Percentiles rank a stretch among this genome's conserved stretches.
Evolutionary conservation across 2,888 invertebrate species (phyloP).

Genomic region (Vesta saturnalis): DNA sequence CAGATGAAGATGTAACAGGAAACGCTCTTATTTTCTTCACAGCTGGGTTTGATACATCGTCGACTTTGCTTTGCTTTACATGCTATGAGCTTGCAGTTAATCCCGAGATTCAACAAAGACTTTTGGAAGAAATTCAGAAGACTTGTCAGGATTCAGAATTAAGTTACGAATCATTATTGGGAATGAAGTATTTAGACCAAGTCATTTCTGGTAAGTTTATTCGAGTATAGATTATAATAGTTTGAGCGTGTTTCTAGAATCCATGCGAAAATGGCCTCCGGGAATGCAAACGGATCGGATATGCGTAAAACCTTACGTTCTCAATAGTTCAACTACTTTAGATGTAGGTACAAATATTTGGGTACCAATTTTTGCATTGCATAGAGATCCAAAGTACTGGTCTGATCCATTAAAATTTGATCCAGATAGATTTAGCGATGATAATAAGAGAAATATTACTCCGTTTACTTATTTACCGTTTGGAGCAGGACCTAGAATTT

Average conservation of each 20-base stretch:
- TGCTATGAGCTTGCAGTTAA: neutral
- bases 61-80: neutral
- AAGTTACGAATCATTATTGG: slow-evolving; percentile 29
- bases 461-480: slow-evolving; percentile 66
- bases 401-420: slow-evolving; percentile 65
- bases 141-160: neutral
- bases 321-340: slow-evolving; percentile 59
- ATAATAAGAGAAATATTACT: slow-evolving; percentile 64
- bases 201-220: slow-evolving; percentile 47
- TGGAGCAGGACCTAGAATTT: slow-evolving; percentile 60
- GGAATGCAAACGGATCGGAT: slow-evolving; percentile 61
- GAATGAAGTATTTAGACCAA: slow-evolving; percentile 67
- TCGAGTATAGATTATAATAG: neutral
- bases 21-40: neutral
- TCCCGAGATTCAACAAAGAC: slow-evolving; percentile 16
- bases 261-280: slow-evolving; percentile 64
- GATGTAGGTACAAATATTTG: slow-evolving; percentile 62
- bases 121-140: neutral
- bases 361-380: slow-evolving; percentile 64
- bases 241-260: slow-evolving; percentile 56
- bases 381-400: slow-evolving; percentile 66
- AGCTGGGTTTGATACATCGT: neutral
- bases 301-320: slow-evolving; percentile 64
- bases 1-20: neutral
- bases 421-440: slow-evolving; percentile 66